phyloP scores from a whole-genome alignment of 1,140 invertebrate species.

The Dinoponera quadriceps region DNA sequence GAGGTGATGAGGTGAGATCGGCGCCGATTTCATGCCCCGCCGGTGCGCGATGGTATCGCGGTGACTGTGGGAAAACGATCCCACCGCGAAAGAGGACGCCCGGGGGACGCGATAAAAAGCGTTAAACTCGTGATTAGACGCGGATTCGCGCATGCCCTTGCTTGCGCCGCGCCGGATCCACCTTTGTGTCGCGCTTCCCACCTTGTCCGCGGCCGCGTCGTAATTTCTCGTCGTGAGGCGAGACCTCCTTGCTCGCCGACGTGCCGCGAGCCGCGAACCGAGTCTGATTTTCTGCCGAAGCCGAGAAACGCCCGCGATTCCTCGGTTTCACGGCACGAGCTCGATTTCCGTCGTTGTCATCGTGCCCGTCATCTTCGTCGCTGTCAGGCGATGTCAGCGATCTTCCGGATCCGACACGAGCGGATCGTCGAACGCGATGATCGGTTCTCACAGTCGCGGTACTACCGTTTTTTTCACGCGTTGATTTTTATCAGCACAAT shows the following conservation, averaged over 20 bases:
- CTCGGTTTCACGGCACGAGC: slow-evolving; percentile 69
- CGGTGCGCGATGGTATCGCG: slow-evolving; percentile 47
- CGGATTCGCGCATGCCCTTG: slow-evolving; percentile 82
- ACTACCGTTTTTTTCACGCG: too few relatives aligned
- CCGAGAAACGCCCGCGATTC: slow-evolving; percentile 36
- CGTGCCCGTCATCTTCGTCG: too few relatives aligned
- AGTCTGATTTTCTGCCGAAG: slow-evolving; percentile 65
- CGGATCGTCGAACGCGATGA: slow-evolving; percentile 14
- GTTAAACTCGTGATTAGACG: slow-evolving; percentile 83
- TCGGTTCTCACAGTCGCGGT: slow-evolving; percentile 40
- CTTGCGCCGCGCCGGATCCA: slow-evolving; percentile 72
- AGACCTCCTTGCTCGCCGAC: slow-evolving; percentile 33
- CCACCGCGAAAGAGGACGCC: slow-evolving; percentile 66
- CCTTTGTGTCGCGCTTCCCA: slow-evolving; percentile 64
- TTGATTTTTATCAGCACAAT: too few relatives aligned
- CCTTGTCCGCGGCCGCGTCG: slow-evolving; percentile 53
- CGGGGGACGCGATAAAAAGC: slow-evolving; percentile 77
- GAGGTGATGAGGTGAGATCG: slow-evolving; percentile 67
- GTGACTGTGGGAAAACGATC: slow-evolving; percentile 83
- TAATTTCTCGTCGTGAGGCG: slow-evolving; percentile 53
- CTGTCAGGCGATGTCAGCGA: slow-evolving; percentile 36
- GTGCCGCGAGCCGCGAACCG: slow-evolving; percentile 8
- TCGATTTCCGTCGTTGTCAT: slow-evolving; percentile 73
- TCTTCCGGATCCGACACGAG: slow-evolving; percentile 22
- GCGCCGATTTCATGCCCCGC: slow-evolving; percentile 60